phyloP scores from a whole-genome alignment of 2,888 invertebrate genomes.

The Trachelus stipa region DNA sequence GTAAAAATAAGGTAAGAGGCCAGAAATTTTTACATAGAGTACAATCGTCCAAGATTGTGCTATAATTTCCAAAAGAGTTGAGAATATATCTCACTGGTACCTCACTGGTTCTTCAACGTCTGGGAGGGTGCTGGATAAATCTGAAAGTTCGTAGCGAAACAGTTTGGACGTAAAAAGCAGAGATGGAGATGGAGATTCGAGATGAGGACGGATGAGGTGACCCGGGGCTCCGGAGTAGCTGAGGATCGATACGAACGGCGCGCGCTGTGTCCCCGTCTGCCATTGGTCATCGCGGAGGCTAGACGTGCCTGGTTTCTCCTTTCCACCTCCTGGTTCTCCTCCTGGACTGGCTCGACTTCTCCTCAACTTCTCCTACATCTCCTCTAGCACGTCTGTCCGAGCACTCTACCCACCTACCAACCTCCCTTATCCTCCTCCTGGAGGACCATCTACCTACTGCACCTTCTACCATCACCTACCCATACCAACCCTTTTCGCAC shows the following conservation, averaged over 20 bases:
- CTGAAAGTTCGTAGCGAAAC: slow-evolving; percentile 12
- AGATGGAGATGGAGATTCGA: slow-evolving; percentile 45
- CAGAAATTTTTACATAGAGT: too few relatives aligned
- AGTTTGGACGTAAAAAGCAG: slow-evolving; percentile 26
- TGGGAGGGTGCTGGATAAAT: background rate
- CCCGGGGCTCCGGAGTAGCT: slow-evolving; percentile 43
- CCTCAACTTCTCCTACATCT: slow-evolving; percentile 25
- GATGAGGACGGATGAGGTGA: slow-evolving; percentile 56
- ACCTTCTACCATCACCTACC: too few relatives aligned
- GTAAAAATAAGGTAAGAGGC: too few relatives aligned
- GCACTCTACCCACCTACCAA: slow-evolving; percentile 13
- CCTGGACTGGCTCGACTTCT: background rate
- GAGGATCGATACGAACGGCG: slow-evolving; percentile 60
- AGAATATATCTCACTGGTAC: too few relatives aligned
- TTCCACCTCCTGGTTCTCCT: slow-evolving; percentile 5
- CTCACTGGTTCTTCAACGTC: too few relatives aligned
- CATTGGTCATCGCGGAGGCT: slow-evolving; percentile 65
- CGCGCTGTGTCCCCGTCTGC: slow-evolving; percentile 61
- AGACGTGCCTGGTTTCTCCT: slow-evolving; percentile 54
- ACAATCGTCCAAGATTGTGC: too few relatives aligned
- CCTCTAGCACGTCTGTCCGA: slow-evolving; percentile 11
- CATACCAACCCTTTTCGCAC: too few relatives aligned
- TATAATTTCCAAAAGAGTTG: too few relatives aligned
- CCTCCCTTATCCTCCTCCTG: slow-evolving; percentile 21
- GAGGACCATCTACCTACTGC: too few relatives aligned